Percentiles rank a stretch among this genome's conserved stretches.
Evolutionary conservation across 30 jellyfish, hydroid and myxozoan genomes (phyloP).

Genomic region (Mastigias papua): DNA sequence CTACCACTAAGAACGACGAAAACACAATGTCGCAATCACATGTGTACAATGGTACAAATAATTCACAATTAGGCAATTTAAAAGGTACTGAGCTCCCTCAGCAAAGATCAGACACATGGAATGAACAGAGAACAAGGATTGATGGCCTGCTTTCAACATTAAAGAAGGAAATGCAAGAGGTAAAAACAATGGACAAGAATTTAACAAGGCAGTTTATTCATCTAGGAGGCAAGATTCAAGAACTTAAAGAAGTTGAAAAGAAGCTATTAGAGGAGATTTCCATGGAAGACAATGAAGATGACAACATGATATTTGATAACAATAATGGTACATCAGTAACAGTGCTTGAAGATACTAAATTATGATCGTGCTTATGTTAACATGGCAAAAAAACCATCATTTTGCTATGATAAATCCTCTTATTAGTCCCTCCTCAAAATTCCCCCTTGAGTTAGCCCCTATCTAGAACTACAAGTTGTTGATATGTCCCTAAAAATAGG

Average conservation of each 20-base stretch:
- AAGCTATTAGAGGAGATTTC: slow-evolving; percentile 53
- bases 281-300: slow-evolving; percentile 43
- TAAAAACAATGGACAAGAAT: slow-evolving; percentile 84
- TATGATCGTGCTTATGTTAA: neutral
- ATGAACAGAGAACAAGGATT: slow-evolving; percentile 76
- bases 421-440: too few species aligned
- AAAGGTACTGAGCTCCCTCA: too few species aligned
- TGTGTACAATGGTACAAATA: slow-evolving; percentile 25
- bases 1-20: neutral
- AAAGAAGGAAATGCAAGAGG: slow-evolving; percentile 83
- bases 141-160: slow-evolving; percentile 78
- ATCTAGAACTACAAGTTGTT: too few species aligned
- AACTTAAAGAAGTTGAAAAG: slow-evolving; percentile 66
- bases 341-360: slow-evolving; percentile 50
- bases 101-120: slow-evolving; percentile 70
- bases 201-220: slow-evolving; percentile 91
- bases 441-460: too few species aligned
- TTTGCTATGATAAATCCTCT: too few species aligned
- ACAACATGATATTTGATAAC: neutral
- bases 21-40: neutral
- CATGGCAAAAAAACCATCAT: too few species aligned
- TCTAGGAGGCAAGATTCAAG: slow-evolving; percentile 88
- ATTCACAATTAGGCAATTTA: neutral
- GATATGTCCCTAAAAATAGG: too few species aligned
- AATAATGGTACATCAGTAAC: slow-evolving; percentile 28